Conservation (phyloP, 2,797 vertebrate genomes). For the Buphagus erythrorhynchus region DNA sequence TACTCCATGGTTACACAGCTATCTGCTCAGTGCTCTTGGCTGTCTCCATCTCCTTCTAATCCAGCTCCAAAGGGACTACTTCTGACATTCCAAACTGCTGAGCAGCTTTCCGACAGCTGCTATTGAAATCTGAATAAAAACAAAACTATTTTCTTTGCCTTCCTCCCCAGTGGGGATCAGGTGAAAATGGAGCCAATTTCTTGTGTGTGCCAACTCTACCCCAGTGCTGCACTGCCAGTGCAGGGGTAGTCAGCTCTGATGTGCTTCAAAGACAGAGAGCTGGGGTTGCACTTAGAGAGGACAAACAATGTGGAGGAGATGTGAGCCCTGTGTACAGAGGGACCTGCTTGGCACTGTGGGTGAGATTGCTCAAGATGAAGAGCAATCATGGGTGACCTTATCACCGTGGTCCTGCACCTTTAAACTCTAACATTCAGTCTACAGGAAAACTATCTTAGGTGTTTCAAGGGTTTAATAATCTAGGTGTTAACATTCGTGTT, state of each 20-base stretch:
- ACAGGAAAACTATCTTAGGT: not conserved
- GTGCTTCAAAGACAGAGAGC: not conserved
- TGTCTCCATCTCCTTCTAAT: not conserved
- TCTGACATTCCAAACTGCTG: slow-evolving; percentile 56
- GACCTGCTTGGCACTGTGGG: not conserved
- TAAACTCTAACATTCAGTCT: not conserved
- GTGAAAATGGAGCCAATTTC: not conserved
- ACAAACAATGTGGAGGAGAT: not conserved
- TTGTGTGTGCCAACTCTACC: not conserved
- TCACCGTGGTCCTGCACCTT: not conserved
- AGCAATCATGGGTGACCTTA: accelerated
- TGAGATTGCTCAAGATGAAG: not conserved
- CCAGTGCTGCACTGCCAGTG: accelerated
- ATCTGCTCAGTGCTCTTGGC: slow-evolving; percentile 8
- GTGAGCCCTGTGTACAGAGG: not conserved
- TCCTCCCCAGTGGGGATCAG: not conserved
- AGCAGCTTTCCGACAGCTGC: slow-evolving; percentile 48
- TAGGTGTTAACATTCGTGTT: not conserved
- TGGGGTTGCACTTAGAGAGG: not conserved
- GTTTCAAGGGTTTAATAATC: not conserved
- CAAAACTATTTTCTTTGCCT: slow-evolving; percentile 26
- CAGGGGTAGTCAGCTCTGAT: not conserved
- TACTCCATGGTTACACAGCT: not conserved
- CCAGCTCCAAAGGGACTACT: slow-evolving; percentile 39
- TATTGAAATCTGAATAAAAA: slow-evolving; percentile 28